Evolutionary conservation across 2,888 invertebrate genomes (phyloP).

Genomic region (Meta bourneti): DNA sequence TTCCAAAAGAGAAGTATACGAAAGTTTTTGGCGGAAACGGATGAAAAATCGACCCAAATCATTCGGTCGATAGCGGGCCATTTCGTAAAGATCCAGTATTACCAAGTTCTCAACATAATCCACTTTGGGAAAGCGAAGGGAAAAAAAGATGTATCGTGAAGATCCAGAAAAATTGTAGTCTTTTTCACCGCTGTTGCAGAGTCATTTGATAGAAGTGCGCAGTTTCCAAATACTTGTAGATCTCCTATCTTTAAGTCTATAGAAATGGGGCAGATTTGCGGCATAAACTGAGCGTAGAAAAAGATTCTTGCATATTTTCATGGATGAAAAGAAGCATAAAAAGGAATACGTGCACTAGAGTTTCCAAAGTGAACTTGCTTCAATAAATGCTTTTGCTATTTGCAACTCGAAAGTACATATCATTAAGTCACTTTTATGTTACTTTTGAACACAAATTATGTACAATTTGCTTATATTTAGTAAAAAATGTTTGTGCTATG

Average conservation of each 20-base stretch:
- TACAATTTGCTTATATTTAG: too few relatives aligned
- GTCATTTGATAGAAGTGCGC: neutral
- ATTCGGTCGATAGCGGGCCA: slow-evolving; percentile 40
- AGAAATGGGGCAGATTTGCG: neutral
- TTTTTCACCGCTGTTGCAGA: neutral
- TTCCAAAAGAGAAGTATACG: slow-evolving; percentile 20
- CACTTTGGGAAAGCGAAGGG: slow-evolving; percentile 31
- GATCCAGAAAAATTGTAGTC: slow-evolving; percentile 1
- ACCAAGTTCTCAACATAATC: slow-evolving; percentile 65
- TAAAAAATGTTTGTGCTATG: too few relatives aligned
- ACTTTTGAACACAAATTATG: too few relatives aligned
- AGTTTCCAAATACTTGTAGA: slow-evolving; percentile 12
- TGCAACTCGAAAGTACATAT: neutral
- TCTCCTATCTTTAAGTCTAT: slow-evolving; percentile 5
- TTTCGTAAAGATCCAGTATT: slow-evolving; percentile 57
- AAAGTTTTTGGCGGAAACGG: slow-evolving; percentile 5
- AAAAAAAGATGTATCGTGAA: neutral
- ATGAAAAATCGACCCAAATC: slow-evolving; percentile 64
- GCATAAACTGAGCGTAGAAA: neutral
- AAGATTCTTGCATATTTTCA: neutral
- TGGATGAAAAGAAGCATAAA: neutral
- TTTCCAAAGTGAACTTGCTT: neutral
- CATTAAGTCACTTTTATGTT: neutral
- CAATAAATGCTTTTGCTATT: neutral
- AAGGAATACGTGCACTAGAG: neutral